Base-by-base conservation (phyloP, 2,113 vertebrate genomes). In the Bettongia penicillata region DNA sequence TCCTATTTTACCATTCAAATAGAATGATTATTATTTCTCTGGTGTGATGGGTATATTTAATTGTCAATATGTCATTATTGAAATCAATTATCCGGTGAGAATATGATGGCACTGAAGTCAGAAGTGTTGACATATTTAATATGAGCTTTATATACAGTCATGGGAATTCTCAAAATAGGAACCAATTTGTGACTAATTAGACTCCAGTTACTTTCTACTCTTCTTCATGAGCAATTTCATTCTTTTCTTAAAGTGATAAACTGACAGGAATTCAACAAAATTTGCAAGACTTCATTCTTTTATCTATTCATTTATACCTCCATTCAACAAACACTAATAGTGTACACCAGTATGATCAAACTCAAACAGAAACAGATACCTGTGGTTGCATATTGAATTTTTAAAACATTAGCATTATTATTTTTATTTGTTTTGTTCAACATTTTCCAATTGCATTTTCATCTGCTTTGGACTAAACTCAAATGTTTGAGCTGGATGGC, bases 181-280 rank as follows among this genome's bases (percentile, higher is more conserved):
- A 90, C 55, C 95, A 90, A 94, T 97, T 96, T 89, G 37, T 96
- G 68, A 68, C 95, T 47, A 90, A 89, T 51, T 43, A 95, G 47
- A 95, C 28, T 1, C 37, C 91, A 95, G 26, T 89, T 89, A 53
- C 61, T 51, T 95, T n/a, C 0, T 91, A n/a, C 93, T 95, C 31
- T 91, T 95, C 55, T 95, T 94, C 61, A 95, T 90, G 24, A 91
- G n/a, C 24, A 91, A 94, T 96, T 77, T 96, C 61, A 89, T 37
- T 8, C 9, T 95, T 90, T 10, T 1, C 93, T 53, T 96, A 96
- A 97, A 96, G 95, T 89, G 92, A 93, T 61, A 57, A 28, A 26
- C 55, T 28, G 26, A 57, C 9, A 28, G 25, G 26, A 28, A 28
- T 28, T 57, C 55, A 28, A 57, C 9, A 57, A 57, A 2, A 5